Percentiles rank a stretch among this genome's conserved stretches.
Evolutionary conservation across 1,140 invertebrate species (phyloP).

Genomic region (Ostrea edulis): DNA sequence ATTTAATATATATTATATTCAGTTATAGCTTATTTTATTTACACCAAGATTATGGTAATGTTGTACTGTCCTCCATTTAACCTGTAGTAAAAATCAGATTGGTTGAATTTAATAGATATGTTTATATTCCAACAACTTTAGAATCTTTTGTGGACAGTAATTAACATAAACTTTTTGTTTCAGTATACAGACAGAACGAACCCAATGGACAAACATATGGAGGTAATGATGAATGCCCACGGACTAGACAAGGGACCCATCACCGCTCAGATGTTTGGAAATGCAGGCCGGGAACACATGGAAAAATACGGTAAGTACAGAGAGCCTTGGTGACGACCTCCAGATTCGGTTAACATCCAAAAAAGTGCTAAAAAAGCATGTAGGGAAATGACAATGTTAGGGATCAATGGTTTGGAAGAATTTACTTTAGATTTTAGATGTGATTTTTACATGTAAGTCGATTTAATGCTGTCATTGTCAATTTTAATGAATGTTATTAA

Average conservation of each 20-base stretch:
- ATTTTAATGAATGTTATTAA: neutral
- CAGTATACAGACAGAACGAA: slow-evolving; percentile 93
- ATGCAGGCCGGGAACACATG: slow-evolving; percentile 98
- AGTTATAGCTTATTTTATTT: too few relatives aligned
- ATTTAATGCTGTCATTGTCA: neutral
- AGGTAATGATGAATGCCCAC: slow-evolving; percentile 89
- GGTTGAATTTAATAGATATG: too few relatives aligned
- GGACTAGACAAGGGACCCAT: slow-evolving; percentile 90
- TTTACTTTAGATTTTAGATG: too few relatives aligned
- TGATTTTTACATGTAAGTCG: neutral
- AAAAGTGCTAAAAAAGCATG: neutral
- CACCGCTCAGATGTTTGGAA: slow-evolving; percentile 97
- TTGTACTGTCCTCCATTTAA: too few relatives aligned
- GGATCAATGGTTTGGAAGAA: neutral
- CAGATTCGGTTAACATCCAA: too few relatives aligned
- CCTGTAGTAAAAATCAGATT: too few relatives aligned
- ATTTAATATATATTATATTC: too few relatives aligned
- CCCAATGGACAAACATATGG: slow-evolving; percentile 95
- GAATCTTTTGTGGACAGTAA: too few relatives aligned
- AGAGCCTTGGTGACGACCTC: neutral
- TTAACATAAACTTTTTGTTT: slow-evolving; percentile 53
- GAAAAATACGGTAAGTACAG: slow-evolving; percentile 90
- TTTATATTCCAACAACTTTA: too few relatives aligned
- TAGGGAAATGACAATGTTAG: neutral
- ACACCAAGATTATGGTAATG: too few relatives aligned